Conservation (phyloP, 2,797 vertebrate species). For the Melopsittacus undulatus region DNA sequence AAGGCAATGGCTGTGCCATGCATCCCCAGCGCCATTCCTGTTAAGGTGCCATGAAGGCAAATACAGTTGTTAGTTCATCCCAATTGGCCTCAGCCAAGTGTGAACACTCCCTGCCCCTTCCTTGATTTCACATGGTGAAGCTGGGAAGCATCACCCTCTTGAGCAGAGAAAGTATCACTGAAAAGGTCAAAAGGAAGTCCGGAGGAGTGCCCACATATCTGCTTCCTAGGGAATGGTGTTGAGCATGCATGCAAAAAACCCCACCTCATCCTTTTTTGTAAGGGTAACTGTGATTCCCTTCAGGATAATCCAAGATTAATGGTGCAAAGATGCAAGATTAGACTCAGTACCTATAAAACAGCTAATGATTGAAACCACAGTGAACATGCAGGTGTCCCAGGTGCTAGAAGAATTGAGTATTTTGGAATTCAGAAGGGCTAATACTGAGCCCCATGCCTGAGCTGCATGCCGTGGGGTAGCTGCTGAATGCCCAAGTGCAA, state of each 20-base stretch:
- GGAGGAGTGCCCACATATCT: not conserved
- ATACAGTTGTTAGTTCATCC: not conserved
- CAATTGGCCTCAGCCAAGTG: rapidly evolving
- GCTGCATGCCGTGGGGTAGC: not conserved
- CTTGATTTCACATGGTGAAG: not conserved
- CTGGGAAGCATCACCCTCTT: not conserved
- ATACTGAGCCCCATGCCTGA: not conserved
- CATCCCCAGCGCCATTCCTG: not conserved
- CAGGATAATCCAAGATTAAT: not conserved
- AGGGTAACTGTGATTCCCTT: not conserved
- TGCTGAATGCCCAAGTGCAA: not conserved
- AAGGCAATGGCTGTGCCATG: not conserved
- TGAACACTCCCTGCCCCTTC: not conserved
- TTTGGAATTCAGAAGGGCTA: not conserved
- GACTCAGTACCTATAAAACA: not conserved
- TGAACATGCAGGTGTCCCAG: not conserved
- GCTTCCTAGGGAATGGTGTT: not conserved
- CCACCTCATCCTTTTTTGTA: not conserved
- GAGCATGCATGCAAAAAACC: not conserved
- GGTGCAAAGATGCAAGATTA: not conserved
- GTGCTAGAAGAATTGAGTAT: not conserved
- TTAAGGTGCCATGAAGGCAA: not conserved
- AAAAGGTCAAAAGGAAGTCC: not conserved
- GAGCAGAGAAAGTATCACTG: not conserved
- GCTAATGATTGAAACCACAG: not conserved